Evolutionary conservation across 2,113 vertebrate genomes (phyloP).

Genomic region (Eptatretus burgeri): DNA sequence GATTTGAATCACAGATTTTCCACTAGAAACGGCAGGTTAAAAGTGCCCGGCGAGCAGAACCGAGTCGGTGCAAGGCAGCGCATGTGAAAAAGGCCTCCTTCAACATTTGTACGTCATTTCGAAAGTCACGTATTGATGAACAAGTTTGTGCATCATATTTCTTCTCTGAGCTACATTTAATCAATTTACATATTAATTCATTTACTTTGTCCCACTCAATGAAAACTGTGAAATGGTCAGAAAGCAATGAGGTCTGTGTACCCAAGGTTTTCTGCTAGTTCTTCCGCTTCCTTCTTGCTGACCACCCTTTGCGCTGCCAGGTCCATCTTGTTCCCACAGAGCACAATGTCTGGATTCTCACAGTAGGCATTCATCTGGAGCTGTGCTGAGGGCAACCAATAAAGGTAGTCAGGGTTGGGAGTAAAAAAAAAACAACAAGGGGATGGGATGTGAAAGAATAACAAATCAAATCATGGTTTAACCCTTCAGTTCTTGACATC

Average conservation of each 20-base stretch:
- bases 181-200: background rate
- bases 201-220: background rate
- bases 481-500: background rate
- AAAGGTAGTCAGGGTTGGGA: background rate
- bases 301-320: background rate
- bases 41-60: too few species aligned
- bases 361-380: constrained; percentile 3
- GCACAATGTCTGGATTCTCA: constrained; percentile 5
- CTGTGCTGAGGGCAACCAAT: background rate
- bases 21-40: too few species aligned
- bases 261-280: background rate
- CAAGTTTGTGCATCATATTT: background rate
- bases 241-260: background rate
- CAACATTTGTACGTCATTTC: background rate
- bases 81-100: too few species aligned
- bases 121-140: constrained; percentile 1
- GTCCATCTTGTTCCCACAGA: constrained; percentile 2
- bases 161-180: background rate
- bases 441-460: background rate
- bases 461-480: background rate
- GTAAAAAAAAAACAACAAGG: background rate
- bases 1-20: too few species aligned
- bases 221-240: background rate
- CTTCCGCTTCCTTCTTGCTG: constrained; percentile 2
- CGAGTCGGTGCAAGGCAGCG: too few species aligned